These are phyloP conservation scores for Dusona sp. DNA, from an alignment of 2,888 invertebrate species.

Conservation along the genomic window DNA sequence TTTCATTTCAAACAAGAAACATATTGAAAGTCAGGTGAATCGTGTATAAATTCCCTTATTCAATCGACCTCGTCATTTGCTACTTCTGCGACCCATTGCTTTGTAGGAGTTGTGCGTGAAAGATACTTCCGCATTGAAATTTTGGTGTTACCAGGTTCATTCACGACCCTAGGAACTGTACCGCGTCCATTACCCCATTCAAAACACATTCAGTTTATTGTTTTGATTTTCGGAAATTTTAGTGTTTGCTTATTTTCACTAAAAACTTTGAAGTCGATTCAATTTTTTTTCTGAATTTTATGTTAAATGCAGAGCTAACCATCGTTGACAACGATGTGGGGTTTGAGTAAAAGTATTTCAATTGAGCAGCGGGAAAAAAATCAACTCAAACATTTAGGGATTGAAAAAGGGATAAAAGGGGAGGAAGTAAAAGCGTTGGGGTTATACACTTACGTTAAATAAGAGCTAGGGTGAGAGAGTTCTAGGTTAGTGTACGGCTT, in stretches of 20 bases:
- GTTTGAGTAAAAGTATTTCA: conserved; percentile 12
- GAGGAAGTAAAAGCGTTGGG: conserved; percentile 48
- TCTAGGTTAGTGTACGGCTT: conserved; percentile 73
- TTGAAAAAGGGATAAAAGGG: conserved; percentile 43
- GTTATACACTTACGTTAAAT: conserved; percentile 45
- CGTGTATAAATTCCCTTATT: too few relatives aligned
- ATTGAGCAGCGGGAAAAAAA: conserved; percentile 11
- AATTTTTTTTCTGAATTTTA: background rate
- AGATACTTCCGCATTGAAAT: too few relatives aligned
- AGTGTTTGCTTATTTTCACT: background rate
- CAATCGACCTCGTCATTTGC: too few relatives aligned
- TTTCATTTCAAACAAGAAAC: too few relatives aligned
- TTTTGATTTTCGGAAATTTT: background rate
- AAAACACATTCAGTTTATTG: too few relatives aligned
- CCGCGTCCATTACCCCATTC: too few relatives aligned
- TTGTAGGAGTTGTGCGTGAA: too few relatives aligned
- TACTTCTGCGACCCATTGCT: too few relatives aligned
- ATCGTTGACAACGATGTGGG: background rate
- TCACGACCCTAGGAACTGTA: too few relatives aligned
- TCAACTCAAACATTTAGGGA: conserved; percentile 33
- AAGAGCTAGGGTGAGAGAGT: conserved; percentile 49
- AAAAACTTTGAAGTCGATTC: background rate
- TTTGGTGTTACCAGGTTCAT: too few relatives aligned
- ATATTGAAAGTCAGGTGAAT: too few relatives aligned
- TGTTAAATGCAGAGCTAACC: background rate